Evolutionary conservation across 2,888 invertebrate genomes (phyloP), one percentile per base, ranked within the genome.

Genomic region (Sarcophaga subvicina): DNA sequence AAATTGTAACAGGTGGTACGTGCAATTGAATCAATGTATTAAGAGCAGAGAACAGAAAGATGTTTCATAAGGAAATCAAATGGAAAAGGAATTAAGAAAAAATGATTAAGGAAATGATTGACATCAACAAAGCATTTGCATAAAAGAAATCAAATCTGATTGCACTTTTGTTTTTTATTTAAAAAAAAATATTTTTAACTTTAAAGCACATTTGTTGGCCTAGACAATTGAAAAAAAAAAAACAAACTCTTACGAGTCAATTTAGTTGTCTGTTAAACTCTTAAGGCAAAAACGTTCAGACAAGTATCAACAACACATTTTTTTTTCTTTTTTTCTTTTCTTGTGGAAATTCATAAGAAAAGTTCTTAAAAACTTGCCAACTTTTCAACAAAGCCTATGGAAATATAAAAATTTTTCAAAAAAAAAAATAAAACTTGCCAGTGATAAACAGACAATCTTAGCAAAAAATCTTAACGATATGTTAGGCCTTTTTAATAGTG

Each of bases 281-380:
- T 47, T 73, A 63, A 45, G 63, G 17, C 14, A 75, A 75, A 49
- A 63, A 47, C 63, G 49, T 63, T 63, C 25, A 64, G n/a, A 49
- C 25, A 75, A 75, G 49, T 49, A n/a, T 47, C 63, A 64, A 75
- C 63, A 6, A 47, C 63, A 3, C 8, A 37, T 2, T 8, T 37
- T 37, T 22, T 22, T 22, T 22, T 1, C 1, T 37, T 37, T 2
- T 37, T 37, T 37, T 37, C 37, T 37, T 37, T 37, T 37, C 63
- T 25, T 63, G 25, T 49, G 10, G 25, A 64, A 49, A 73, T 73
- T 63, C 75, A 75, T 47, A 64, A 17, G 75, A 49, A 63, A 75
- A 75, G 63, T 75, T 75, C 63, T n/a, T 11, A 71, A 27, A 27
- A 63, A 75, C 37, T 37, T 37, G 37, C 37, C 1, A 37, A 37